Evolutionary conservation across 2,797 vertebrate species (phyloP).

Genomic region (Myotis findleyi): DNA sequence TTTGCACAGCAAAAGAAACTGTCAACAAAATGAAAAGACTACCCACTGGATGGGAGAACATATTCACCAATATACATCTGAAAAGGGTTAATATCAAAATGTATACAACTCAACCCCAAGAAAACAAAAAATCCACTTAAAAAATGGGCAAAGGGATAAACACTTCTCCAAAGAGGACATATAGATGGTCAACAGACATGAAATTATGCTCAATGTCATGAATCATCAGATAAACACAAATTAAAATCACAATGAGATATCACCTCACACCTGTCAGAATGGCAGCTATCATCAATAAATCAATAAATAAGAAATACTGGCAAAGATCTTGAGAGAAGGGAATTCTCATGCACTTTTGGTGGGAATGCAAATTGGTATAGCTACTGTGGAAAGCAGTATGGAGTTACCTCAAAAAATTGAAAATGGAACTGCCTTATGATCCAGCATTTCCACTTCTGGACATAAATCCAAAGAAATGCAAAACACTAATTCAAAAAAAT

Average conservation of each 20-base stretch:
- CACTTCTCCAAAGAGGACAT: no score
- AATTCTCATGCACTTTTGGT: neutral
- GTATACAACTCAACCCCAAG: neutral
- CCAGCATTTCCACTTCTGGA: neutral
- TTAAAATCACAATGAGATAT: neutral
- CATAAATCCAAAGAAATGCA: neutral
- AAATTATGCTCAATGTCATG: no score
- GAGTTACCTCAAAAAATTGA: neutral
- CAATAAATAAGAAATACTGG: neutral
- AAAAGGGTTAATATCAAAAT: neutral
- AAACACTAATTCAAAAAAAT: neutral
- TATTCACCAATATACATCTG: neutral
- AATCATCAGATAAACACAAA: no score
- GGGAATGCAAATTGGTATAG: neutral
- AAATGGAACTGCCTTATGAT: neutral
- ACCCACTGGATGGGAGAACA: neutral
- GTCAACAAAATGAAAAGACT: neutral
- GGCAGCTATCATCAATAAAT: neutral
- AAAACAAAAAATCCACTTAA: neutral
- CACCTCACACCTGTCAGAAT: neutral
- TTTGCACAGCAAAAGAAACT: neutral
- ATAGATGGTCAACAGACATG: no score
- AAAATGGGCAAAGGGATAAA: no score
- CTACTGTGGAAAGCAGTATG: neutral
- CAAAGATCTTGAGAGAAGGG: neutral